A percentile compares a stretch with the other conserved stretches of the same genome.
Evolutionary conservation across 2,888 invertebrate species (phyloP).

Genomic region (Xanthorhoe spadicearia): DNA sequence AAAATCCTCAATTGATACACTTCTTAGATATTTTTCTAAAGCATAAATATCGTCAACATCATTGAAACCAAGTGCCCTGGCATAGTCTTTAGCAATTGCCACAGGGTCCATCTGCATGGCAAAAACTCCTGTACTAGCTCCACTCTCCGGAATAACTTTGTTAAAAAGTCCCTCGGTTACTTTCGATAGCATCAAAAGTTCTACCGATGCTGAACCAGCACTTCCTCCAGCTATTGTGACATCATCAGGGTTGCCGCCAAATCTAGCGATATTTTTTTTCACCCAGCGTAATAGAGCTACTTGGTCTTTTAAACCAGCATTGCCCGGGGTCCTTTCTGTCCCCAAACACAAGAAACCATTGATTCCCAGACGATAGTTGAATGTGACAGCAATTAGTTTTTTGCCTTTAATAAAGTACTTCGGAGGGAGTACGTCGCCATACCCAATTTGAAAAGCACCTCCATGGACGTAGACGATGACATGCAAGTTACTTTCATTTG

Average conservation of each 20-base stretch:
- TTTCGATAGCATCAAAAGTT: constrained; percentile 57
- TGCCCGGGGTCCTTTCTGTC: constrained; percentile 57
- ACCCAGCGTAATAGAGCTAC: constrained; percentile 62
- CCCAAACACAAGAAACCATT: constrained; percentile 59
- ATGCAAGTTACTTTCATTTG: constrained; percentile 49
- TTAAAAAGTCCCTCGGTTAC: constrained; percentile 55
- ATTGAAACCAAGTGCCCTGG: constrained; percentile 48
- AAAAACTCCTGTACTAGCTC: constrained; percentile 51
- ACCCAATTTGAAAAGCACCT: constrained; percentile 52
- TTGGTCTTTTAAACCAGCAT: constrained; percentile 66
- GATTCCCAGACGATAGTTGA: constrained; percentile 58
- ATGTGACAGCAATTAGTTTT: constrained; percentile 51
- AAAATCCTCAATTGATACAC: constrained; percentile 49
- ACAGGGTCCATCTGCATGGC: constrained; percentile 55
- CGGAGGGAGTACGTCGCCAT: constrained; percentile 40
- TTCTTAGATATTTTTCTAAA: constrained; percentile 61
- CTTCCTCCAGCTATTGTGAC: constrained; percentile 59
- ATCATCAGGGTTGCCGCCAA: constrained; percentile 63
- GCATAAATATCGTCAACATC: constrained; percentile 54
- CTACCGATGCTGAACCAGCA: constrained; percentile 56
- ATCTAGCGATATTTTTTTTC: constrained; percentile 57
- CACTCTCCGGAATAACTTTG: constrained; percentile 62
- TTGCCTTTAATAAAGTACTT: constrained; percentile 45
- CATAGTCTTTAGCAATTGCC: constrained; percentile 52
- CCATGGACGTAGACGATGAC: constrained; percentile 57